These are phyloP conservation scores for Thalassophryne amazonica DNA, from an alignment of 2,797 vertebrate species.

Conservation along the genomic window DNA sequence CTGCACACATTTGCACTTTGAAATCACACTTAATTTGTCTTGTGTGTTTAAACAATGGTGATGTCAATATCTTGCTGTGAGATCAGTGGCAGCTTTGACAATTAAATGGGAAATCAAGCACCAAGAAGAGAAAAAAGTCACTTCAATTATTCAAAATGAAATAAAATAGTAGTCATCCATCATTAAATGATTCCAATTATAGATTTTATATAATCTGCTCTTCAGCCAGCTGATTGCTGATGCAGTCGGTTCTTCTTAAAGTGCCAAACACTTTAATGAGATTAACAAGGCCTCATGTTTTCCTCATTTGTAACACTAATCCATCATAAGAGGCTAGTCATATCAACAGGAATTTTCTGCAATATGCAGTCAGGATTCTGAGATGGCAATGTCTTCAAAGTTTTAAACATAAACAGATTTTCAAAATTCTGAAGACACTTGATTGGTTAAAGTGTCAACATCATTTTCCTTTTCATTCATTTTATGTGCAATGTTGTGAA, in stretches of 20 bases:
- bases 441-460: conserved; percentile 40
- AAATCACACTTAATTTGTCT: conserved; percentile 76
- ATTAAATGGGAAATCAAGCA: conserved; percentile 30
- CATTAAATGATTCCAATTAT: too few relatives aligned
- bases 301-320: conserved; percentile 57
- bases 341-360: conserved; percentile 19
- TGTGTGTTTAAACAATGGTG: conserved; percentile 72
- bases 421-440: conserved; percentile 31
- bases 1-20: conserved; percentile 79
- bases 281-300: conserved; percentile 73
- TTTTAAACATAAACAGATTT: conserved; percentile 32
- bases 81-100: conserved; percentile 70
- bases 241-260: conserved; percentile 71
- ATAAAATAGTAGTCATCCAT: neutral
- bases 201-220: too few relatives aligned
- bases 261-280: conserved; percentile 71
- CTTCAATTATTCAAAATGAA: neutral
- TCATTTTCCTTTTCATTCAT: conserved; percentile 34
- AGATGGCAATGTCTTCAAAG: conserved; percentile 1
- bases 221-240: conserved; percentile 52
- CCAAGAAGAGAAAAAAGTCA: conserved; percentile 1
- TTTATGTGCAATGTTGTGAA: conserved; percentile 58
- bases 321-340: conserved; percentile 55
- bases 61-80: conserved; percentile 65
- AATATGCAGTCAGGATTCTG: conserved; percentile 1